Conservation (phyloP, 2,797 vertebrate genomes). For the Sebastes hubbsi region DNA sequence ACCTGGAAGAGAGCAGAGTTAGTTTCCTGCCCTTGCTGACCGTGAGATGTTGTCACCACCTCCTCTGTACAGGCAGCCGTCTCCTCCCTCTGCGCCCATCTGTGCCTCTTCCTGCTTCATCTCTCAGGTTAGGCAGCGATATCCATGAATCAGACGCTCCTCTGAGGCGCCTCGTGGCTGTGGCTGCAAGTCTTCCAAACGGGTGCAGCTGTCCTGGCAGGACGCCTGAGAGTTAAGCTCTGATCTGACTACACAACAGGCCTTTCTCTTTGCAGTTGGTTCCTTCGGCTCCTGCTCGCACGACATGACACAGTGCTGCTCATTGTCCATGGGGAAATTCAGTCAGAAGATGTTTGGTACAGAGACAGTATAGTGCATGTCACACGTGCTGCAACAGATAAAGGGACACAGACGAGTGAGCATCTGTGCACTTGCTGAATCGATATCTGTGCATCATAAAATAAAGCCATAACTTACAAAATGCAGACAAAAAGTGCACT, state of each 20-base stretch:
- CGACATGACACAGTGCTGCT: slow-evolving; percentile 37
- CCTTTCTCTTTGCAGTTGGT: slow-evolving; percentile 43
- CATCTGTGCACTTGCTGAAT: background rate
- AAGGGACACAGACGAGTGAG: background rate
- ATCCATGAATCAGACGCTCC: slow-evolving; percentile 58
- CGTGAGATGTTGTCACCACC: background rate
- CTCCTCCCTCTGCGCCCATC: slow-evolving; percentile 36
- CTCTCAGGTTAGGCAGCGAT: slow-evolving; percentile 34
- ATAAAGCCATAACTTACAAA: background rate
- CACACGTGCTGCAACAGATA: background rate
- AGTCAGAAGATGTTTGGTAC: slow-evolving; percentile 17
- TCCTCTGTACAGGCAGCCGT: background rate
- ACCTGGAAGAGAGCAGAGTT: background rate
- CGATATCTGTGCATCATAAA: background rate
- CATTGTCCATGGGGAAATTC: slow-evolving; percentile 38
- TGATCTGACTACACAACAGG: slow-evolving; percentile 68
- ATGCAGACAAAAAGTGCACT: background rate
- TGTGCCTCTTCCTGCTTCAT: slow-evolving; percentile 45
- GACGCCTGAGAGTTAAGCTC: slow-evolving; percentile 62
- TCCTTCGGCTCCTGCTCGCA: slow-evolving; percentile 58
- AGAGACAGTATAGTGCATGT: slow-evolving; percentile 1
- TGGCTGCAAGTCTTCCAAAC: slow-evolving; percentile 57
- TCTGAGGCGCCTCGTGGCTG: slow-evolving; percentile 49
- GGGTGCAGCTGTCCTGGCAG: slow-evolving; percentile 77
- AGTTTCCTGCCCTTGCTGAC: slow-evolving; percentile 7